phyloP scores from a whole-genome alignment of 2,113 vertebrate genomes.

The Herpailurus yagouaroundi region DNA sequence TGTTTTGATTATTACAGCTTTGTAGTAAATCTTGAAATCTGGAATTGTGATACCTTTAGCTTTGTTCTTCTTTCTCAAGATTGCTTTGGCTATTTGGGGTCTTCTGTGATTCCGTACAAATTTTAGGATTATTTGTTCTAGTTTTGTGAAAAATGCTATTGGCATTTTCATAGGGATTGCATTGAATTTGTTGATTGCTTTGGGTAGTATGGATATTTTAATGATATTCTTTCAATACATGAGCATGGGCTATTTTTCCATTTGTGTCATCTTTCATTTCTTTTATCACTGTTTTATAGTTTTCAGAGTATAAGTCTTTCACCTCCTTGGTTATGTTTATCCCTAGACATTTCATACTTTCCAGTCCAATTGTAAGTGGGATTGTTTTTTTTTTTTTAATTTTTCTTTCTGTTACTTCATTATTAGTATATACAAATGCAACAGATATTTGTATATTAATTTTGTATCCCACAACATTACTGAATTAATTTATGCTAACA shows the following conservation, averaged over 20 bases:
- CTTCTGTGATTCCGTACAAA: neutral
- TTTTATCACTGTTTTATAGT: neutral
- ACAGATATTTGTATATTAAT: neutral
- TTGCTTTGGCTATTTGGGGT: neutral
- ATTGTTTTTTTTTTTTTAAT: neutral
- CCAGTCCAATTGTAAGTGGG: neutral
- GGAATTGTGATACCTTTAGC: neutral
- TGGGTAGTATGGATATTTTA: neutral
- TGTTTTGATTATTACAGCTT: neutral
- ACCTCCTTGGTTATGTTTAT: neutral
- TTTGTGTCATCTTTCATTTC: neutral
- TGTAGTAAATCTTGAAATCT: neutral
- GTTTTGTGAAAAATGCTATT: neutral
- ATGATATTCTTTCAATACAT: neutral
- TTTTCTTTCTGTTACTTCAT: neutral
- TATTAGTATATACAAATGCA: neutral
- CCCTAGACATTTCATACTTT: neutral
- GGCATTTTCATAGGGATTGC: neutral
- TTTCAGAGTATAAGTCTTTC: neutral
- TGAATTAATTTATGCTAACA: neutral
- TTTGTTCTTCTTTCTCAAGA: neutral
- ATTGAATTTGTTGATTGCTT: neutral
- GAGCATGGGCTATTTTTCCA: neutral
- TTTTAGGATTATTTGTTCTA: neutral
- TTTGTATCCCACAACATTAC: neutral